These are phyloP conservation scores for Lasioglossum marginatum DNA, from an alignment of 2,888 invertebrate genomes.

Conservation along the genomic window DNA sequence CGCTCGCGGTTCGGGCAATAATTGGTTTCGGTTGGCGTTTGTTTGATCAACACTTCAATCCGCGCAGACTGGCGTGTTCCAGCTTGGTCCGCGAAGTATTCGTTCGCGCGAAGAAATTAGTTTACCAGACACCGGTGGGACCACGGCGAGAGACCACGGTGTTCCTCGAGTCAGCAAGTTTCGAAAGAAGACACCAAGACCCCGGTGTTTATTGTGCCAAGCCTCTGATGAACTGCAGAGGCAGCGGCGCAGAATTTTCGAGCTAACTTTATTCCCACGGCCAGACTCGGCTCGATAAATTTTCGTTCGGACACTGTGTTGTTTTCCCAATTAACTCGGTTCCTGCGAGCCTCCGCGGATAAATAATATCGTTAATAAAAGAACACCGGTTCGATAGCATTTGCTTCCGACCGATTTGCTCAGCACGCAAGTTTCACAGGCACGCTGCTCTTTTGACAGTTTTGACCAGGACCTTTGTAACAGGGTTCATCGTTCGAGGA, in stretches of 20 bases:
- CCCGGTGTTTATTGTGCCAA: constrained; percentile 63
- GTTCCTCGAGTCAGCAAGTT: constrained; percentile 34
- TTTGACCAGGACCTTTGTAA: not conserved
- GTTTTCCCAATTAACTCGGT: constrained; percentile 1
- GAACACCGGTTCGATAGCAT: not conserved
- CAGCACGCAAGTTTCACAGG: too few species aligned
- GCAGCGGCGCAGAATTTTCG: not conserved
- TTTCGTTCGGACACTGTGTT: not conserved
- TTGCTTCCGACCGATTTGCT: not conserved
- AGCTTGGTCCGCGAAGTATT: not conserved
- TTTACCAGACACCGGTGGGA: constrained; percentile 1
- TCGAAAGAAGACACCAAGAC: constrained; percentile 52
- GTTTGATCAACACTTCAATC: constrained; percentile 4
- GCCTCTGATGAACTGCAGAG: constrained; percentile 68
- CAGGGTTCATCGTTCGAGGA: not conserved
- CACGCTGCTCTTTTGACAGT: not conserved
- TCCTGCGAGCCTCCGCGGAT: not conserved
- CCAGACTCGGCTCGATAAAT: not conserved
- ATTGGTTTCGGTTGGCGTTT: not conserved
- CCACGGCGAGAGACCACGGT: constrained; percentile 14
- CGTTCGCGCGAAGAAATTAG: constrained; percentile 8
- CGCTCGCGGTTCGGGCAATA: not conserved
- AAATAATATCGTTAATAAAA: not conserved
- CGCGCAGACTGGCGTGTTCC: not conserved
- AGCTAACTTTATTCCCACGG: constrained; percentile 36